phyloP scores from a whole-genome alignment of 1,140 invertebrate species.

The Hesperophylax magnus region DNA sequence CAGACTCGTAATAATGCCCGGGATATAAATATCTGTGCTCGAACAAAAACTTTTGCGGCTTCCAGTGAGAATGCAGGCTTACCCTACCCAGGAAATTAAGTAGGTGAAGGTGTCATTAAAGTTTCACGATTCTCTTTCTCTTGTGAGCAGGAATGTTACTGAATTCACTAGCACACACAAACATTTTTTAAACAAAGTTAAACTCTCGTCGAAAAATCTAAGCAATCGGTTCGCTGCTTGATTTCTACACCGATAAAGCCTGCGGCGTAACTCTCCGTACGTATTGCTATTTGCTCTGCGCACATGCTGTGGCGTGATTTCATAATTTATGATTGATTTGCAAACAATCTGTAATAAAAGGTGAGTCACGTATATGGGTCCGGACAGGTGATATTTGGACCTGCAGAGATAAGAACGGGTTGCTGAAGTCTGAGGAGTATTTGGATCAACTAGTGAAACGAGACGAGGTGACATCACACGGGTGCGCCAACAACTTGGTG shows the following conservation, averaged over 20 bases:
- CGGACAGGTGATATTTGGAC: not conserved
- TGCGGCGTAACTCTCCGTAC: not conserved
- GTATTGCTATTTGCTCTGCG: conserved; percentile 9
- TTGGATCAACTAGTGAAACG: conserved; percentile 17
- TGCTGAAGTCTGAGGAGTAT: not conserved
- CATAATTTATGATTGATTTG: conserved; percentile 30
- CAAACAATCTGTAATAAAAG: conserved; percentile 34
- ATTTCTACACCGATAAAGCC: not conserved
- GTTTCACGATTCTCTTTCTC: no score
- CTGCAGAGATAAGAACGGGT: not conserved
- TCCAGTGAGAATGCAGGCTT: no score
- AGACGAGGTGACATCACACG: conserved; percentile 26
- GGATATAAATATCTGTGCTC: no score
- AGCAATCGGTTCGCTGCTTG: not conserved
- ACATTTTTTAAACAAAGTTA: not conserved
- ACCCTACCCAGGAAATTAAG: no score
- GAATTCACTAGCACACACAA: no score
- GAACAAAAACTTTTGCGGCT: no score
- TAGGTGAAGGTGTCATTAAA: no score
- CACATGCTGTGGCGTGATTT: conserved; percentile 21
- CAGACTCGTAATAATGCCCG: no score
- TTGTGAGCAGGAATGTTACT: no score
- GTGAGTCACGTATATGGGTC: conserved; percentile 23
- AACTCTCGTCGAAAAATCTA: conserved; percentile 11
- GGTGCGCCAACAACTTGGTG: conserved; percentile 3